Base-by-base conservation (phyloP, 2,888 invertebrate species). In the Apeira syringaria region DNA sequence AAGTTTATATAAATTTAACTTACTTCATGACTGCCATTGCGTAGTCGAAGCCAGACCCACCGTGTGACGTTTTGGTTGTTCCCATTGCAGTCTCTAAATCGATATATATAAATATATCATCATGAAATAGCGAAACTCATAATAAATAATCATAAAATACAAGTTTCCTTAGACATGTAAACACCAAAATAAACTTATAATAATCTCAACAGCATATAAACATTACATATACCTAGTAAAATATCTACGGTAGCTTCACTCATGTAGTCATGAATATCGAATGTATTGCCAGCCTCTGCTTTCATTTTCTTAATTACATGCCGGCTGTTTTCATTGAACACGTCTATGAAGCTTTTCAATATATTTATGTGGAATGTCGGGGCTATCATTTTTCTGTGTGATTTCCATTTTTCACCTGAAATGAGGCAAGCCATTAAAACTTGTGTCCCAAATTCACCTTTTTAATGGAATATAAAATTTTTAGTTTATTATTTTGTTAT, bases 31-130 rank as follows among this genome's bases (percentile, higher is more conserved):
- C 95, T 42, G 95, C 95, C 92, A 94, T 93, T 2, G 95, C 95
- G 64, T 95, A 95, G 62, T 95, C 94, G 61, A 92, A 94, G 22
- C 95, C 94, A 59, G 91, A 80, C 71, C 92, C 90, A 63, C 94
- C 91, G 75, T 95, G 93, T 18, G 93, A 93, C 47, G 91, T 91
- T 67, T 94, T 95, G 34, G 93, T 94, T 0, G 94, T 94, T 10
- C 95, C 96, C 96, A 96, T 96, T 0, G 95, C 96, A n/a, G 96
- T 96, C 81, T 95, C 94, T 92, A 69, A n/a, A n/a, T n/a, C n/a
- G n/a, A n/a, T n/a, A n/a, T n/a, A n/a, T n/a, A n/a, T n/a, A n/a
- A n/a, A n/a, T n/a, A n/a, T n/a, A n/a, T n/a, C n/a, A n/a, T n/a
- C n/a, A n/a, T n/a, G n/a, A n/a, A n/a, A n/a, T n/a, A n/a, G n/a